Base-by-base conservation (phyloP, 1,140 invertebrate species). In the Drosophila trapezifrons region DNA sequence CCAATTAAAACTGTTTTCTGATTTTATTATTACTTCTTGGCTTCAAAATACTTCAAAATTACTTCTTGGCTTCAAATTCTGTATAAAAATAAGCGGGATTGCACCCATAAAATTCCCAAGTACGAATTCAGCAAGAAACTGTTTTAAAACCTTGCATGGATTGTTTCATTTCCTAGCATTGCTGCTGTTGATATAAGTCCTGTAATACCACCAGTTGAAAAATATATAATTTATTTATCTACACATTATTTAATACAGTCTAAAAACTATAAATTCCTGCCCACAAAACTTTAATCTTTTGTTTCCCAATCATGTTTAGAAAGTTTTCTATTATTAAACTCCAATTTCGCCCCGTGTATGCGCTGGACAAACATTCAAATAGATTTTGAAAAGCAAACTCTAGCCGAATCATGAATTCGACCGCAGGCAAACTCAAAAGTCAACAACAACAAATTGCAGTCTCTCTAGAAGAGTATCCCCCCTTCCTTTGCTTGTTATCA, bases 401-500 rank as follows among this genome's bases (percentile, higher is more conserved):
- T 70, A 70, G 60, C 55, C 59, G 80, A 82, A 65, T 67, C 45
- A 85, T 80, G 60, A 85, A 70, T 67, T 80, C 64, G 70, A 64
- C 82, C 74, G 69, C 57, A 49, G 78, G 66, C 59, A 80, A 80
- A 76, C 46, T 79, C 46, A 57, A 76, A 57, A 64, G 65, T 72
- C 51, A 62, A 35, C 40, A 75, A 46, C 49, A 65, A 69, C 59
- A 69, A 84, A 70, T 84, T 77, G 76, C 59, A 75, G 62, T 55
- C 58, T 51, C 58, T 57, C 17, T 35, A 57, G 60, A 82, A 76
- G 62, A n/a, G 17, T 43, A 7, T 13, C 45, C 18, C 17, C 20
- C 35, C 27, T 4, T 52, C 10, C 7, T 18, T 37, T 17, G 20
- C 17, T 18, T 62, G 25, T 73, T 73, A 74, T 73, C 69, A 62